Percentiles rank a stretch among this genome's conserved stretches.
Evolutionary conservation across 2,113 vertebrate genomes (phyloP).

Genomic region (Corythornis vintsioides): DNA sequence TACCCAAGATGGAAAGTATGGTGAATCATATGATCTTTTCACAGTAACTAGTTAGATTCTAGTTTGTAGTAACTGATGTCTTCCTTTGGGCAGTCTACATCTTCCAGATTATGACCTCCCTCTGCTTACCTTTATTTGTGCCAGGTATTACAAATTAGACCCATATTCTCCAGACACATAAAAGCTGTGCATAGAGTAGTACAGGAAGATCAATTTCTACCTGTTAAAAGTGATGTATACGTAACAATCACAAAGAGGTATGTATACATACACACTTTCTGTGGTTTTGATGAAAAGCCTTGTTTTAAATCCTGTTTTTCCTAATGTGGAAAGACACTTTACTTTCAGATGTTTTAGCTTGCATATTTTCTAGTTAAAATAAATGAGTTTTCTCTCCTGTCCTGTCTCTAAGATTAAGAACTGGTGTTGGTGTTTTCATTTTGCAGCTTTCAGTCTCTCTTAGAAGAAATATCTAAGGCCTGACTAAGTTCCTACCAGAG

Average conservation of each 20-base stretch:
- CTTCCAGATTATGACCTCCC: neutral
- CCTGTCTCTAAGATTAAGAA: neutral
- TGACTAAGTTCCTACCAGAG: neutral
- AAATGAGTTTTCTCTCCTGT: neutral
- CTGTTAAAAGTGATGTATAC: neutral
- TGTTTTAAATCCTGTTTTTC: neutral
- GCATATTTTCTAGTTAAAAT: neutral
- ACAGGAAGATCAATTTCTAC: neutral
- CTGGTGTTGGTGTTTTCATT: neutral
- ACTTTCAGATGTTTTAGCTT: neutral
- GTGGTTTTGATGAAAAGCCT: neutral
- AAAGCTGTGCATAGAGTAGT: neutral
- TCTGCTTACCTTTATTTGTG: neutral
- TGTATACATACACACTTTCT: neutral
- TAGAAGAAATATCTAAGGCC: neutral
- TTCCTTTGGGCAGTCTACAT: neutral
- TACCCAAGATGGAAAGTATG: neutral
- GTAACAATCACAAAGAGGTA: neutral
- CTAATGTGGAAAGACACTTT: neutral
- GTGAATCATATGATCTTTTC: neutral
- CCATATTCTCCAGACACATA: neutral
- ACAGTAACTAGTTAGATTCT: neutral
- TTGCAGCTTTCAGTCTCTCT: neutral
- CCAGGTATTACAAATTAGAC: neutral
- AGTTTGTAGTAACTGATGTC: neutral